Evolutionary conservation across 1,140 invertebrate species (phyloP).

Genomic region (Nautilus pompilius): DNA sequence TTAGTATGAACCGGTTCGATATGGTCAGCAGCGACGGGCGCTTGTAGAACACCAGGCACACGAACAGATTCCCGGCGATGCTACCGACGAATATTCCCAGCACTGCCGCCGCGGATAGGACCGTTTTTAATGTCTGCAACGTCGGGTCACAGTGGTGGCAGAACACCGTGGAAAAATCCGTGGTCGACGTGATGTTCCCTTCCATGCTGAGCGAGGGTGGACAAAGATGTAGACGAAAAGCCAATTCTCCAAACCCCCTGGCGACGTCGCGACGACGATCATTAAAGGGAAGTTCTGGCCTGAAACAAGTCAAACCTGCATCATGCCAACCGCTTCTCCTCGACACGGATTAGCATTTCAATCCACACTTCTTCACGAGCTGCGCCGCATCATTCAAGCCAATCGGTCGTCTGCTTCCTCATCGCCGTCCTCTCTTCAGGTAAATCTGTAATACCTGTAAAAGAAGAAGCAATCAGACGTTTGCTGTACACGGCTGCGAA

Average conservation of each 20-base stretch:
- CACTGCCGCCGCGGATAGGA: conserved; percentile 5
- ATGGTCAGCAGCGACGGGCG: conserved; percentile 61
- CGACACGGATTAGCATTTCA: too few relatives aligned
- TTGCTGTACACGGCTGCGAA: too few relatives aligned
- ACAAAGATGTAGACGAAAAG: neutral
- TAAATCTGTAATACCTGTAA: too few relatives aligned
- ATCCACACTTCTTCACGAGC: too few relatives aligned
- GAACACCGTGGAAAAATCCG: neutral
- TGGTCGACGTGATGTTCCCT: neutral
- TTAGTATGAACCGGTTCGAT: conserved; percentile 70
- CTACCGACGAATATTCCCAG: conserved; percentile 47
- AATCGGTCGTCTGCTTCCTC: too few relatives aligned
- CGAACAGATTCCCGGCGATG: conserved; percentile 59
- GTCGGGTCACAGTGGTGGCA: neutral
- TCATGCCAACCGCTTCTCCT: too few relatives aligned
- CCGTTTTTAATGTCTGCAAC: neutral
- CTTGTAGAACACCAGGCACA: conserved; percentile 63
- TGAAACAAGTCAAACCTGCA: too few relatives aligned
- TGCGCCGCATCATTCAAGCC: too few relatives aligned
- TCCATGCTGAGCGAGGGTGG: neutral
- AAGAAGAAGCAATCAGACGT: too few relatives aligned
- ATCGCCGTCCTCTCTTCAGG: too few relatives aligned
- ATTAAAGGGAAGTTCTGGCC: neutral
- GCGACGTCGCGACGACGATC: neutral
- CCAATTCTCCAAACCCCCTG: neutral